A percentile compares a stretch with the other conserved stretches of the same genome.
Conservation (phyloP, 2,113 vertebrate species). For the Hymenochirus boettgeri region DNA sequence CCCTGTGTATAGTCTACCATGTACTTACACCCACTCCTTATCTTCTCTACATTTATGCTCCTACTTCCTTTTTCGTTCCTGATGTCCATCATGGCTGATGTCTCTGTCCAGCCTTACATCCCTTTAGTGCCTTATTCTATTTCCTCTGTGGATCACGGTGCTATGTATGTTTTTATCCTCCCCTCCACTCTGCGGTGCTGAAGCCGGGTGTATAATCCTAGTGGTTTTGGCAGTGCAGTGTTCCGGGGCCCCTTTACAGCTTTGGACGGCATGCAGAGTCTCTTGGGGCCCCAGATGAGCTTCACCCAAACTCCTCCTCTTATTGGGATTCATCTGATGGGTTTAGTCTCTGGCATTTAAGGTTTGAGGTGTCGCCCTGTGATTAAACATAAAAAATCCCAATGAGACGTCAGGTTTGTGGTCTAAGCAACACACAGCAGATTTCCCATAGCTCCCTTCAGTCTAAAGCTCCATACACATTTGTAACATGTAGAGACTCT, state of each 20-base stretch:
- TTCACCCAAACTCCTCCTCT: constrained; percentile 24
- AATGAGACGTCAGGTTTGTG: neutral
- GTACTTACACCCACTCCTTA: no score
- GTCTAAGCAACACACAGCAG: no score
- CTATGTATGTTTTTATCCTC: no score
- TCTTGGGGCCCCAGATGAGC: neutral
- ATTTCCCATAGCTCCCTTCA: neutral
- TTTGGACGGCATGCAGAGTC: constrained; percentile 28
- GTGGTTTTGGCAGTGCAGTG: constrained; percentile 35
- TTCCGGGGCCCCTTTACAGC: constrained; percentile 9
- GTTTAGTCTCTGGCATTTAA: neutral
- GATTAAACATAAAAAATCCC: neutral
- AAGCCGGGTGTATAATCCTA: constrained; percentile 25
- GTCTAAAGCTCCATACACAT: no score
- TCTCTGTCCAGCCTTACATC: no score
- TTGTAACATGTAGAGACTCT: no score
- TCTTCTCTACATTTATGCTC: no score
- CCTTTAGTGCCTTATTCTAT: no score
- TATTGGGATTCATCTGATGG: constrained; percentile 29
- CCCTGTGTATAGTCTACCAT: no score
- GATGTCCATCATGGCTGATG: no score
- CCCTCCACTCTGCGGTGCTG: constrained; percentile 34
- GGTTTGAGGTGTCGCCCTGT: neutral
- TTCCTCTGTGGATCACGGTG: no score
- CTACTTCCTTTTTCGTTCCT: no score